Evolutionary conservation across 2,113 vertebrate genomes (phyloP).

Genomic region (Channa argus): DNA sequence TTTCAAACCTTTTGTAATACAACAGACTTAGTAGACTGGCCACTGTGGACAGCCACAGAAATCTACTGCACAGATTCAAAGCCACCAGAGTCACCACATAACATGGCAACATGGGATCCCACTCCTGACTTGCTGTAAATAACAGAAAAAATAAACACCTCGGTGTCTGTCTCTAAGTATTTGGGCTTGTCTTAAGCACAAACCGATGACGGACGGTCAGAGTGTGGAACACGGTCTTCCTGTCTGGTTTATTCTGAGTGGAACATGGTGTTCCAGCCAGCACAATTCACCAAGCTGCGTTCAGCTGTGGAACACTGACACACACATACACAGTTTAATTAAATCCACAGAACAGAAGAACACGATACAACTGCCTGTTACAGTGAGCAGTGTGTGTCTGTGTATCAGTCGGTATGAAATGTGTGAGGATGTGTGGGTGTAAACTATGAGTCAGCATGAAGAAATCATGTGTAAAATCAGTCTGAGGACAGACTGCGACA

Average conservation of each 20-base stretch:
- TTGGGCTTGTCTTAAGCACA: constrained; percentile 29
- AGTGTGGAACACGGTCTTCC: constrained; percentile 40
- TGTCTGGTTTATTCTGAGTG: constrained; percentile 39
- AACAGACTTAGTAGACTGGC: not conserved
- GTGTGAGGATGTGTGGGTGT: constrained; percentile 10
- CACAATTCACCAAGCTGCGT: constrained; percentile 49
- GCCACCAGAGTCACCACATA: constrained; percentile 22
- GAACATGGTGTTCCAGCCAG: constrained; percentile 64
- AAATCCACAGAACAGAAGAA: constrained; percentile 20
- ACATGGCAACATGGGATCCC: not conserved
- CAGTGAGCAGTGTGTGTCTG: constrained; percentile 1
- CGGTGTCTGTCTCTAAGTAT: constrained; percentile 13
- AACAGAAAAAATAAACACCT: constrained; percentile 22
- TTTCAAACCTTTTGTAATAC: not conserved
- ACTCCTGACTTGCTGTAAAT: constrained; percentile 13
- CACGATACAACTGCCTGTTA: constrained; percentile 7
- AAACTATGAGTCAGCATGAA: constrained; percentile 21
- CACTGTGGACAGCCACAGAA: constrained; percentile 6
- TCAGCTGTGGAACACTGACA: constrained; percentile 39
- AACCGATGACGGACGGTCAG: constrained; percentile 32
- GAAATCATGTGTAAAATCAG: constrained; percentile 21
- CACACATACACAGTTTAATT: constrained; percentile 17
- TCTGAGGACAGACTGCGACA: constrained; percentile 21
- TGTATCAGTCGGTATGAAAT: not conserved
- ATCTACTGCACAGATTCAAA: constrained; percentile 7